Conservation (phyloP, 2,113 vertebrate species). For the Gavia stellata region DNA sequence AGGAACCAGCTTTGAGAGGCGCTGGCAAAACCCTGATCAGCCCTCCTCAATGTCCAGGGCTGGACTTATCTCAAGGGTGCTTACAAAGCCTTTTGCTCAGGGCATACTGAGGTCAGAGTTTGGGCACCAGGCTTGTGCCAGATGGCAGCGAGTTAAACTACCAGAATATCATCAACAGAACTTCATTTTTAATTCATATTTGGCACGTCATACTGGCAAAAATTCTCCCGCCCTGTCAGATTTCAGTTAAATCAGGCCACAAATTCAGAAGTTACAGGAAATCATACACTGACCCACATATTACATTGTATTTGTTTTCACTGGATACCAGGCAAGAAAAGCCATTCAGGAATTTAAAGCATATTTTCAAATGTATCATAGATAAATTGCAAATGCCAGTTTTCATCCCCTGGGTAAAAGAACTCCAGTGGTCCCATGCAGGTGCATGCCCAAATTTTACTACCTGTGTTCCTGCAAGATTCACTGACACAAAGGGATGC, state of each 20-base stretch:
- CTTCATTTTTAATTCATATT: not conserved
- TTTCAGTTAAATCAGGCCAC: not conserved
- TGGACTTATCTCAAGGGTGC: not conserved
- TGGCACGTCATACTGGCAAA: not conserved
- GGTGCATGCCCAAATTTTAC: not conserved
- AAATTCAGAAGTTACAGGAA: not conserved
- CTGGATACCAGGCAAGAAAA: not conserved
- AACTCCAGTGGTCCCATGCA: not conserved
- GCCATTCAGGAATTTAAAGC: not conserved
- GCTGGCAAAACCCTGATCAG: not conserved
- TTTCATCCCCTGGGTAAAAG: not conserved
- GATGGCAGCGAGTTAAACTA: not conserved
- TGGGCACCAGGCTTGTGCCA: not conserved
- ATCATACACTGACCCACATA: not conserved
- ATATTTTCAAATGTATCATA: not conserved
- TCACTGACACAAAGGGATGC: not conserved
- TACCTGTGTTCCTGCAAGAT: not conserved
- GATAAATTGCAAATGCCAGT: not conserved
- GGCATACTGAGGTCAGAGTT: not conserved
- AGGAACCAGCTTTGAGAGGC: not conserved
- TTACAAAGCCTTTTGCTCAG: not conserved
- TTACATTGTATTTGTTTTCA: not conserved
- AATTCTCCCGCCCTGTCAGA: not conserved
- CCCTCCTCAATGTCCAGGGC: rapidly evolving
- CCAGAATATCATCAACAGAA: not conserved